These are phyloP conservation scores for Cichladusa arquata DNA, from an alignment of 2,113 vertebrate genomes.

Conservation along the genomic window DNA sequence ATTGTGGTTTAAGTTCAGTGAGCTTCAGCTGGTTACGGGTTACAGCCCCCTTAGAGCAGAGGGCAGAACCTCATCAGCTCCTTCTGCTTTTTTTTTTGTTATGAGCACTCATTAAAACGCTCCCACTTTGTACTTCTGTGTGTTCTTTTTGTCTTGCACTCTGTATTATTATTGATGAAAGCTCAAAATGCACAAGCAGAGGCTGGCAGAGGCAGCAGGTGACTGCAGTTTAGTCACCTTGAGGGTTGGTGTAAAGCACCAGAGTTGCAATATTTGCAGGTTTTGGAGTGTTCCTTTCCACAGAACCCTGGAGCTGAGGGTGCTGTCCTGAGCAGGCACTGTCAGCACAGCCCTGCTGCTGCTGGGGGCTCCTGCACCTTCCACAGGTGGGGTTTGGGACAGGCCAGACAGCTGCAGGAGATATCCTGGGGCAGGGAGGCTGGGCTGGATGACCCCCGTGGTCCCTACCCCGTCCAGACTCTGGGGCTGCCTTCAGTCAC, in stretches of 20 bases:
- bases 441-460: accelerated
- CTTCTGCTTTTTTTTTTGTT: not conserved
- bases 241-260: too few species aligned
- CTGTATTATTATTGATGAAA: not conserved
- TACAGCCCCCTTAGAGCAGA: not conserved
- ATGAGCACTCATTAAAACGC: not conserved
- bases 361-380: not conserved
- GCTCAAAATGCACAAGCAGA: not conserved
- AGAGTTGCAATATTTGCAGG: not conserved
- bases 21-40: not conserved
- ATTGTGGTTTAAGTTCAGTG: not conserved
- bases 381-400: not conserved
- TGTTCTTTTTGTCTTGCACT: not conserved
- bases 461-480: accelerated
- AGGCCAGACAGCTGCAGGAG: not conserved
- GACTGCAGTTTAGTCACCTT: not conserved
- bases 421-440: not conserved
- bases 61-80: not conserved
- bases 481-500: not conserved
- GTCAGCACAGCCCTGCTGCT: not conserved
- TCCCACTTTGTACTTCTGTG: not conserved
- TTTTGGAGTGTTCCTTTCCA: not conserved
- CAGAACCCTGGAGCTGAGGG: not conserved
- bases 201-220: not conserved
- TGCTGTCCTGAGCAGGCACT: not conserved